phyloP scores from a whole-genome alignment of 1,140 invertebrate species.

The Asbolus verrucosus region DNA sequence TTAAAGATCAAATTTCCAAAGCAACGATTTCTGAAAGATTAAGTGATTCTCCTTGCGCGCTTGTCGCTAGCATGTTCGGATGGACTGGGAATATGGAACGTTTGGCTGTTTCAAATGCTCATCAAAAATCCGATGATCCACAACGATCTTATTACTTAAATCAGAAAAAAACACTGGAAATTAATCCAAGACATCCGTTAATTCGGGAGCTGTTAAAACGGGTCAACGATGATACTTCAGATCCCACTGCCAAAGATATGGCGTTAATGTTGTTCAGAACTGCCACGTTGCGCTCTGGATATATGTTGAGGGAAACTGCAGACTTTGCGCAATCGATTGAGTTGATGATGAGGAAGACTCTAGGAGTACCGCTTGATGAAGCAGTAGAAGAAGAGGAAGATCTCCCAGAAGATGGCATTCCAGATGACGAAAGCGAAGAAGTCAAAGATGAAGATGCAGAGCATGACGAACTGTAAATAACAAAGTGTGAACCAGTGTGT shows the following conservation, averaged over 20 bases:
- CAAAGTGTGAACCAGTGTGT: conserved; percentile 36
- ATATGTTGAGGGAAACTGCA: conserved; percentile 86
- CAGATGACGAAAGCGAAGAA: conserved; percentile 61
- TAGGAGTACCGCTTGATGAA: conserved; percentile 87
- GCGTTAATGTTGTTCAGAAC: conserved; percentile 94
- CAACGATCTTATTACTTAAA: conserved; percentile 91
- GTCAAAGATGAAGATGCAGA: conserved; percentile 63
- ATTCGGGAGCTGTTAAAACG: conserved; percentile 90
- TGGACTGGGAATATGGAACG: conserved; percentile 99
- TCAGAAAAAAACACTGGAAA: conserved; percentile 98
- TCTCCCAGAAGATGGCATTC: conserved; percentile 66
- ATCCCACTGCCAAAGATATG: conserved; percentile 86
- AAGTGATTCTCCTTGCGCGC: conserved; percentile 92
- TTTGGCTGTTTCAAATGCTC: conserved; percentile 94
- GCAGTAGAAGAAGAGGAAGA: conserved; percentile 70
- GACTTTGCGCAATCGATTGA: conserved; percentile 91
- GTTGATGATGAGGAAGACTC: conserved; percentile 82
- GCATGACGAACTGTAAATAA: conserved; percentile 66
- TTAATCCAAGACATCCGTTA: conserved; percentile 97
- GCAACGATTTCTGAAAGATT: conserved; percentile 91
- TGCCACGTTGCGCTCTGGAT: conserved; percentile 92
- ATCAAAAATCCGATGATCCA: conserved; percentile 95
- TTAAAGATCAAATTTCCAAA: conserved; percentile 89
- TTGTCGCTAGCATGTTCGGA: conserved; percentile 97
- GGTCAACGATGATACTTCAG: conserved; percentile 83